Percentiles rank a stretch among this genome's conserved stretches.
Evolutionary conservation across 1,140 invertebrate species (phyloP).

Genomic region (Polypedilum vanderplanki): DNA sequence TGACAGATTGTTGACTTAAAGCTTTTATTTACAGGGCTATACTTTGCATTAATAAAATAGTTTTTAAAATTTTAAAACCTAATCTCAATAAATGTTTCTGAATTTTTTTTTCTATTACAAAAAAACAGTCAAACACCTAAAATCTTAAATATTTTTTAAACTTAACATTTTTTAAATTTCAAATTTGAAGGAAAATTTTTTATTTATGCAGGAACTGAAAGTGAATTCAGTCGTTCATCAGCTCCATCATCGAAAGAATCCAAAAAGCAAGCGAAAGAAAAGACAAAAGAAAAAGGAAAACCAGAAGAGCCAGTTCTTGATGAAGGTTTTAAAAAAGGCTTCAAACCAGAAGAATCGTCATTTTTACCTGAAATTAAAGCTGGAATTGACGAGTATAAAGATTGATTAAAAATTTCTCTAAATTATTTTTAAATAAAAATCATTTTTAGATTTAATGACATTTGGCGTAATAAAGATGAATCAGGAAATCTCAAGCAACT

Average conservation of each 20-base stretch:
- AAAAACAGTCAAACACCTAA: too few relatives aligned
- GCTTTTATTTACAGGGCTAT: too few relatives aligned
- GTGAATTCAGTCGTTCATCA: conserved; percentile 68
- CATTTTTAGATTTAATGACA: conserved; percentile 54
- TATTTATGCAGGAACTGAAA: conserved; percentile 60
- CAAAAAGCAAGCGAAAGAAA: conserved; percentile 62
- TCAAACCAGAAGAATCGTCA: conserved; percentile 50
- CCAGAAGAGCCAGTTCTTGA: conserved; percentile 50
- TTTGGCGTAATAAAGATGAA: conserved; percentile 78
- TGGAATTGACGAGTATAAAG: conserved; percentile 52
- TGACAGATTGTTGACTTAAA: too few relatives aligned
- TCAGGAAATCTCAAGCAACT: conserved; percentile 52
- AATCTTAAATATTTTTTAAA: too few relatives aligned
- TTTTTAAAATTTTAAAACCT: too few relatives aligned
- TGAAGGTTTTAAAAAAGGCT: conserved; percentile 52
- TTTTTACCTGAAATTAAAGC: conserved; percentile 52
- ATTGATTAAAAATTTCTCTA: not conserved
- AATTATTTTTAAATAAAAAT: conserved; percentile 28
- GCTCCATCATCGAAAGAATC: conserved; percentile 69
- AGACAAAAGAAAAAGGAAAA: conserved; percentile 59
- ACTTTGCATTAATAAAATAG: too few relatives aligned
- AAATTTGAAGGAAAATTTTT: too few relatives aligned
- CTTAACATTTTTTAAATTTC: too few relatives aligned
- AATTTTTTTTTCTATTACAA: too few relatives aligned
- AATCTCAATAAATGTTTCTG: too few relatives aligned